phyloP scores from a whole-genome alignment of 2,797 vertebrate genomes.

The Philypnodon macrostomus region DNA sequence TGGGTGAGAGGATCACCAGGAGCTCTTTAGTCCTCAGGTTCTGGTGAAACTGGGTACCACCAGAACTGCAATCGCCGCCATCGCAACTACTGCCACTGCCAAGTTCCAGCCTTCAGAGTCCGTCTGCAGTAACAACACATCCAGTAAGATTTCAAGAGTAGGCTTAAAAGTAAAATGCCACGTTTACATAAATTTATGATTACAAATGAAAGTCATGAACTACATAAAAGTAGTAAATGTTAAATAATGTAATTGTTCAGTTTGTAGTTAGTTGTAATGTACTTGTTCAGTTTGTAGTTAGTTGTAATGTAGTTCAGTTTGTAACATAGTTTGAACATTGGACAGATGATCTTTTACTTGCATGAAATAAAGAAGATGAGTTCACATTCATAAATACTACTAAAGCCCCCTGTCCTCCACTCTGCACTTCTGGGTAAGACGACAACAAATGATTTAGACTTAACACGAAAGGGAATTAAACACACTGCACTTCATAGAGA shows the following conservation, averaged over 20 bases:
- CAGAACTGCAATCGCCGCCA: conserved; percentile 73
- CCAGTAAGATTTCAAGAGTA: no score
- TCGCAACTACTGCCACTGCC: conserved; percentile 69
- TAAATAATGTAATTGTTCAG: no score
- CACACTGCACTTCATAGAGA: conserved; percentile 29
- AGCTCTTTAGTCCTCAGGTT: conserved; percentile 63
- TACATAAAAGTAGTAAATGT: no score
- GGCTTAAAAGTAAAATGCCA: no score
- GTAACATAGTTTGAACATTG: neutral
- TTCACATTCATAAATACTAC: neutral
- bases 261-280: neutral
- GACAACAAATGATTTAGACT: neutral
- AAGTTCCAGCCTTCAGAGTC: conserved; percentile 72
- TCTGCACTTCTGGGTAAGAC: neutral
- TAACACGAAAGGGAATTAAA: neutral
- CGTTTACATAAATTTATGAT: no score
- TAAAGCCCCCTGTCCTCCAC: conserved; percentile 9
- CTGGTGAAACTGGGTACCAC: conserved; percentile 71
- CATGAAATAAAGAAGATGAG: conserved; percentile 2
- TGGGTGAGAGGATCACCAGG: conserved; percentile 24
- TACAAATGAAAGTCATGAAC: neutral
- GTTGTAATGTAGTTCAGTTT: neutral
- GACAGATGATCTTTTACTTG: neutral
- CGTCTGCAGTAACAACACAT: conserved; percentile 30
- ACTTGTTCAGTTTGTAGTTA: neutral